Evolutionary conservation across 2,797 vertebrate genomes (phyloP), one percentile per base, ranked within the genome.

Genomic region (Melanogrammus aeglefinus): DNA sequence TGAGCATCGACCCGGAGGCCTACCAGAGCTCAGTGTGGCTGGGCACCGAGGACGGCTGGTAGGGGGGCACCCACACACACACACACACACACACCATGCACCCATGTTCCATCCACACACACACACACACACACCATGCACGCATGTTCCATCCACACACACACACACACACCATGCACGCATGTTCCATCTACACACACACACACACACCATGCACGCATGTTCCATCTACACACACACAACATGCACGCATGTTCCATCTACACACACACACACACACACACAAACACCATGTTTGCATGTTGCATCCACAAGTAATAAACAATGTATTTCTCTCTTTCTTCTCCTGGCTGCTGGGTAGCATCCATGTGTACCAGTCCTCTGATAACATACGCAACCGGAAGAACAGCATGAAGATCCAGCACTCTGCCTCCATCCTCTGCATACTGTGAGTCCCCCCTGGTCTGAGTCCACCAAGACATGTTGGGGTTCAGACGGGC

Each of bases 331-430:
- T 13, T 35, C 33, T 72, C 33, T 14, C 33, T 51, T 21, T 29
- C 24, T 74, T 57, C 10, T n/a, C 85, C 66, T 76, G 29, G 83
- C 71, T 73, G 16, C 69, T 38, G 82, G 4, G 2, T 89, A 99
- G 98, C 87, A 97, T 99, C 87, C 98, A 99, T 0, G 97, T 99
- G 84, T 99, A 99, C 91, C 98, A 99, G 88, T 99, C 97, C 2
- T 99, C 98, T 0, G 98, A 99, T 92, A 99, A 98, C 91, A 99
- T 99, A 91, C 96, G 98, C 0, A 99, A 99, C 88, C 93, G 98
- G 78, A 99, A 98, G 90, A 99, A 99, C 94, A 99, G 98, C 93
- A 96, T 99, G 97, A 99, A 99, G 93, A 98, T 99, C 93, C 98
- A 99, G 35, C 98, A 99, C 3, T 81, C 95, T 0, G 97, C 98